These are phyloP conservation scores for Mythimna pallens DNA, from an alignment of 2,888 invertebrate species.

Conservation along the genomic window DNA sequence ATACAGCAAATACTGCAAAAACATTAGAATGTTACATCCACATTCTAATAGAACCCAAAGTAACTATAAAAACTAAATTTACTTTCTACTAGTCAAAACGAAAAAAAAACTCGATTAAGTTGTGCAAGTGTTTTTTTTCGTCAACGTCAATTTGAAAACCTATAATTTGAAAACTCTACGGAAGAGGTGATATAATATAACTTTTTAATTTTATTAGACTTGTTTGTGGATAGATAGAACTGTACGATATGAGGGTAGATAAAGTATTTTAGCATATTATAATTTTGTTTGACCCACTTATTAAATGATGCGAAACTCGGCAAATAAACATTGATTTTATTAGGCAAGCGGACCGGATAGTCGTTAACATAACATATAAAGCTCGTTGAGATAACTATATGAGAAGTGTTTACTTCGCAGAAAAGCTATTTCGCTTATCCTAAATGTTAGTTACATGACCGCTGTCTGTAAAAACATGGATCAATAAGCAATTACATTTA, in stretches of 20 bases:
- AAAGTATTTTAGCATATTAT: slow-evolving; percentile 8
- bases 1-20: too few relatives aligned
- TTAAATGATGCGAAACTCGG: slow-evolving; percentile 27
- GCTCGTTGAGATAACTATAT: slow-evolving; percentile 17
- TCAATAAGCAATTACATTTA: slow-evolving; percentile 36
- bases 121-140: too few relatives aligned
- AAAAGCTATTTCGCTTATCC: slow-evolving; percentile 28
- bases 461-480: slow-evolving; percentile 16
- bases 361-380: slow-evolving; percentile 28
- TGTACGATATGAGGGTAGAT: neutral
- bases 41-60: too few relatives aligned
- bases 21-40: too few relatives aligned
- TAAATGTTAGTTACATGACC: slow-evolving; percentile 3
- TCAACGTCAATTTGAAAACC: too few relatives aligned
- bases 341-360: slow-evolving; percentile 10
- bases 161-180: too few relatives aligned
- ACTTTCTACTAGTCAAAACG: too few relatives aligned
- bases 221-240: too few relatives aligned
- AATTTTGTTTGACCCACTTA: slow-evolving; percentile 34
- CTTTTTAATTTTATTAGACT: too few relatives aligned
- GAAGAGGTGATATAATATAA: too few relatives aligned
- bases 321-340: slow-evolving; percentile 45
- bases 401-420: slow-evolving; percentile 21
- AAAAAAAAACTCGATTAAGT: too few relatives aligned
- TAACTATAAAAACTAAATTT: too few relatives aligned